These are phyloP conservation scores for Heliconius sara DNA, from an alignment of 2,888 invertebrate genomes.

Conservation along the genomic window DNA sequence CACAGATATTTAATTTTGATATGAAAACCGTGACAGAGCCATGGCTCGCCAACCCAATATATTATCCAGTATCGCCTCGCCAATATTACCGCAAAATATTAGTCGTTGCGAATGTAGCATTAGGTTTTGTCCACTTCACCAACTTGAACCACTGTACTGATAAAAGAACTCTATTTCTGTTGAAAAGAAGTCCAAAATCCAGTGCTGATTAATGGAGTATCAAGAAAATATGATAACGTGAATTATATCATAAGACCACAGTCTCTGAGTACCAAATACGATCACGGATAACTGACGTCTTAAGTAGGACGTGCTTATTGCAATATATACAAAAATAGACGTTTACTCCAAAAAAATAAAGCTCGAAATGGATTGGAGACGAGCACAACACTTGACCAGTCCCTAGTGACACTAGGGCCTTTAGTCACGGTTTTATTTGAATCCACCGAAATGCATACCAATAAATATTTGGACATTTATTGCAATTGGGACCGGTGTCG, in stretches of 20 bases:
- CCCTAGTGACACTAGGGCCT: constrained; percentile 74
- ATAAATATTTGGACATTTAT: constrained; percentile 84
- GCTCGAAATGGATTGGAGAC: constrained; percentile 43
- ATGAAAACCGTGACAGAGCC: constrained; percentile 71
- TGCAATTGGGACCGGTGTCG: constrained; percentile 71
- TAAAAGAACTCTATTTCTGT: constrained; percentile 46
- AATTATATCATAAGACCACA: constrained; percentile 54
- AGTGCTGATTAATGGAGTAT: constrained; percentile 42
- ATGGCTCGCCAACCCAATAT: constrained; percentile 68
- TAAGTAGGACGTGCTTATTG: constrained; percentile 46
- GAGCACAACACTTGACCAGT: constrained; percentile 68
- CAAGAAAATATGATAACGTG: constrained; percentile 53
- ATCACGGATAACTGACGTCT: constrained; percentile 50
- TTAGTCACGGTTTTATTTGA: constrained; percentile 82
- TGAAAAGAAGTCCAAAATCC: constrained; percentile 50
- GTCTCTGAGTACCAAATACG: constrained; percentile 55
- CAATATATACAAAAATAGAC: constrained; percentile 21
- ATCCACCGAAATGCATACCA: constrained; percentile 74
- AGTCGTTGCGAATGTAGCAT: constrained; percentile 77
- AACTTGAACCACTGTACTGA: constrained; percentile 22
- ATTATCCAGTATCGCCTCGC: constrained; percentile 76
- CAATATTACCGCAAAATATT: constrained; percentile 81
- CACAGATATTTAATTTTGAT: constrained; percentile 82
- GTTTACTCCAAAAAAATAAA: constrained; percentile 29
- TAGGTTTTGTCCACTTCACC: constrained; percentile 63